Evolutionary conservation across 2,797 vertebrate species (phyloP).

Genomic region (Tangara arthus): DNA sequence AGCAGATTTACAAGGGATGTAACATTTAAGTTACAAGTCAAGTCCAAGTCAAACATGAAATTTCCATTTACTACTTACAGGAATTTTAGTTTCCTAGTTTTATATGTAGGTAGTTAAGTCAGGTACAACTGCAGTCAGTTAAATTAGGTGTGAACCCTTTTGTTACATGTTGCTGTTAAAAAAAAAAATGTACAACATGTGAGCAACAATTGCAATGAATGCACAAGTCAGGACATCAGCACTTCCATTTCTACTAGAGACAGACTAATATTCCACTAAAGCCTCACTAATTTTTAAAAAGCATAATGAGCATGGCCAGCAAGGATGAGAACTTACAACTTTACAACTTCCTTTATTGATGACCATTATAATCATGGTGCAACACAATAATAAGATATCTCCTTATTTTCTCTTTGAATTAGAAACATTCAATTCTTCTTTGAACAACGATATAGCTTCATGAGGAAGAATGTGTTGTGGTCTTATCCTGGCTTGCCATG

Average conservation of each 20-base stretch:
- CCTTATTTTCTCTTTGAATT: background rate
- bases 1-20: background rate
- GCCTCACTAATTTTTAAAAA: background rate
- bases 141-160: background rate
- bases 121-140: accelerated
- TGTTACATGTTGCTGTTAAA: background rate
- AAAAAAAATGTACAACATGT: background rate
- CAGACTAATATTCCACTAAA: background rate
- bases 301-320: background rate
- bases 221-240: background rate
- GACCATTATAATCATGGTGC: background rate
- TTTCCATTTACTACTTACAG: background rate
- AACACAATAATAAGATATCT: background rate
- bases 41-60: background rate
- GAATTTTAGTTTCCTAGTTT: background rate
- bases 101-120: background rate
- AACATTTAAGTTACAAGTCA: background rate
- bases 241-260: background rate
- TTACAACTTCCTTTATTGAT: background rate
- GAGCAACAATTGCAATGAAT: background rate
- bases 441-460: background rate
- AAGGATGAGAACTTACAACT: background rate
- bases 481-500: background rate
- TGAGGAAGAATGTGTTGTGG: background rate
- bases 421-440: background rate